Base-by-base conservation (phyloP, 2,113 vertebrate genomes). In the Megaptera novaeangliae region DNA sequence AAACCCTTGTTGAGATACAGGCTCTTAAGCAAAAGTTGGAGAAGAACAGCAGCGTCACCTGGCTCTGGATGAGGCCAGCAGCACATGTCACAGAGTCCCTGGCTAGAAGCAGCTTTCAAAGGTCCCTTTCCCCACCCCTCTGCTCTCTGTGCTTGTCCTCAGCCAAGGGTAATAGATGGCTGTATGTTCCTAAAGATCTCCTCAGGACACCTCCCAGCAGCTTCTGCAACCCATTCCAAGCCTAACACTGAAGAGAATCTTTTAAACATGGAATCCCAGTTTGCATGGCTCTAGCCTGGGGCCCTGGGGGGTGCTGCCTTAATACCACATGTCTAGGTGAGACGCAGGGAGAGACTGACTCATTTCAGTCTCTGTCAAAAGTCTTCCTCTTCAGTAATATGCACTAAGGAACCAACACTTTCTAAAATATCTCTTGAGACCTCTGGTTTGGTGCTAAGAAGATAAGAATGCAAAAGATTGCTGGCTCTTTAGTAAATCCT, bases 401-500 rank as follows among this genome's bases (percentile, higher is more conserved):
- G 6, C 57, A 18, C 49, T 9, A 55, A 49, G n/a, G 71, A 93
- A 91, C 71, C 41, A 88, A 69, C 15, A 1, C 14, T 78, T 96
- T 77, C 63, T 86, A 63, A 31, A 57, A 8, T 66, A 59, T 59
- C 71, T 64, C 59, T n/a, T 52, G 74, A 77, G 46, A 77, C 31
- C 31, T 34, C 20, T 52, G 46, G 20, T 77, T 77, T 77, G 74
- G 46, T 77, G 46, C 44, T 77, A 74, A 96, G 90, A 92, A 92
- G 21, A 68, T 20, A 55, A 66, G n/a, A 57, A 36, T 63, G 20
- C 7, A 31, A 69, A 71, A 36, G 8, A 29, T 36, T 27, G 59
- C 64, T 91, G 78, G 29, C 55, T 94, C n/a, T 95, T 92, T 63
- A 41, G 23, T 84, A 93, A 89, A 49, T 44, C n/a, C 18, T 95